These are phyloP conservation scores for Megaceryle alcyon DNA, from an alignment of 2,797 vertebrate genomes.

Conservation along the genomic window DNA sequence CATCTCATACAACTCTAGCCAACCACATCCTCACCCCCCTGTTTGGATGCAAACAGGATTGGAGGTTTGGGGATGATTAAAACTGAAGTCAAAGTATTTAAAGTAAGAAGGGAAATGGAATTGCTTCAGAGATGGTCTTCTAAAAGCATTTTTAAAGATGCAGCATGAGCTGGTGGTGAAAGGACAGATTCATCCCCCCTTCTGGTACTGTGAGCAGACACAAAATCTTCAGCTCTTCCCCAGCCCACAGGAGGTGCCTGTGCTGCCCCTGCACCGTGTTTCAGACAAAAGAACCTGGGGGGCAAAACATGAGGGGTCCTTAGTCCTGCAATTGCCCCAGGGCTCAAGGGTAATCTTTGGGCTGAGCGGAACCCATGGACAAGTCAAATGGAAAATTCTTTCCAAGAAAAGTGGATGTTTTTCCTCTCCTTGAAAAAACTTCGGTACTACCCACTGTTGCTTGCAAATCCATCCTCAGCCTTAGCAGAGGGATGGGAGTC, in stretches of 20 bases:
- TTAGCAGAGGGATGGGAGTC: neutral
- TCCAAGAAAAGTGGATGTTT: neutral
- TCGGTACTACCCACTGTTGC: neutral
- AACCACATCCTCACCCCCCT: neutral
- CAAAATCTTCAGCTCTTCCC: neutral
- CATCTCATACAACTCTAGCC: neutral
- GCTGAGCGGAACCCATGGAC: neutral
- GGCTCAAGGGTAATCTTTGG: neutral
- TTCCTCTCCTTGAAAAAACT: neutral
- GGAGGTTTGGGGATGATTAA: neutral
- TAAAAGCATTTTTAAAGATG: neutral
- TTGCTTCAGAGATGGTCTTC: neutral
- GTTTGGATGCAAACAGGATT: neutral
- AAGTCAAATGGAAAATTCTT: neutral
- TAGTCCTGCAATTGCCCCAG: neutral
- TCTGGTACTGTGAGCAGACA: neutral
- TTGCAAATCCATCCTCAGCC: neutral
- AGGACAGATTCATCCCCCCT: neutral
- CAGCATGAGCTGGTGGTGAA: neutral
- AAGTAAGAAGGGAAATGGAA: neutral
- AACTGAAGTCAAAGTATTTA: neutral
- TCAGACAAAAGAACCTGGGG: neutral
- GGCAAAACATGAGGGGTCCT: fast-evolving
- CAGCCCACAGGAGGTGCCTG: neutral
- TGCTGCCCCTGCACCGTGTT: neutral